These are phyloP conservation scores for Sminthurinus signatus DNA, from an alignment of 1,140 invertebrate species.

Conservation along the genomic window DNA sequence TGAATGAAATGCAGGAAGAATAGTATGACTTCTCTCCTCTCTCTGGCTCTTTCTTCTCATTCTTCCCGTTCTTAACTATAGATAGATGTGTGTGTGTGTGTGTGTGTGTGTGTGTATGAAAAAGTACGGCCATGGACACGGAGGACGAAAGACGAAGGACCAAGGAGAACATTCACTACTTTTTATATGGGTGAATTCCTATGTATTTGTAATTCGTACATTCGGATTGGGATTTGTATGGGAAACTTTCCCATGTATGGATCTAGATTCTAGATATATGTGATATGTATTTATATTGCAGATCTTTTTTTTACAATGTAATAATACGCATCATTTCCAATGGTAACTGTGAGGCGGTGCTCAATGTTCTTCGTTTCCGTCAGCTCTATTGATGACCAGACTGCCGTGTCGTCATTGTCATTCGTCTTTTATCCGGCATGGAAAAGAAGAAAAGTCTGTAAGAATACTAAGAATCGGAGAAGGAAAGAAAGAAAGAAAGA, in stretches of 20 bases:
- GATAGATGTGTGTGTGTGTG: not conserved
- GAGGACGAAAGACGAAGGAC: no score
- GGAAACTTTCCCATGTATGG: no score
- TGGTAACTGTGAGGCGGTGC: constrained; percentile 2
- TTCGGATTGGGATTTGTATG: no score
- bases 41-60: no score
- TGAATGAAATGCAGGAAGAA: no score
- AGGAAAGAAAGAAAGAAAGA: not conserved
- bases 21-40: no score
- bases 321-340: constrained; percentile 23
- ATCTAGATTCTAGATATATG: not conserved
- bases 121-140: no score
- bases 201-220: no score
- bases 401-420: constrained; percentile 8
- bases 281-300: constrained; percentile 7
- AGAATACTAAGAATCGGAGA: not conserved
- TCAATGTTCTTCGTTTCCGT: not conserved
- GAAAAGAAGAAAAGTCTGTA: not conserved
- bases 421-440: not conserved
- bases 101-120: no score
- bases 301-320: constrained; percentile 23
- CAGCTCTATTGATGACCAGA: not conserved
- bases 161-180: no score
- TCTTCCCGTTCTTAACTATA: not conserved
- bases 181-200: no score